phyloP scores from a whole-genome alignment of 2,113 vertebrate genomes.

The Hippoglossus stenolepis region DNA sequence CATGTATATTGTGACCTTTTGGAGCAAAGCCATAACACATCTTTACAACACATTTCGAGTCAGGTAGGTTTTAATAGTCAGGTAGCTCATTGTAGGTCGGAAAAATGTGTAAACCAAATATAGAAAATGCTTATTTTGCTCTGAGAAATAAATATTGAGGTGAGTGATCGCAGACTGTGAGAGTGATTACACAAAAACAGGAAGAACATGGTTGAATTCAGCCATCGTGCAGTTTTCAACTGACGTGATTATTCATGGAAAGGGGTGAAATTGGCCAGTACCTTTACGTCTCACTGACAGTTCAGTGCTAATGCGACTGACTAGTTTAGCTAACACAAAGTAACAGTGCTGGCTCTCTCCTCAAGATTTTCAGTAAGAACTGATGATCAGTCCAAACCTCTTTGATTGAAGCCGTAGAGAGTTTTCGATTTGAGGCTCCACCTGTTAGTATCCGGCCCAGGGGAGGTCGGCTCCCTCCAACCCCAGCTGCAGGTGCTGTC shows the following conservation, averaged over 20 bases:
- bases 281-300: not conserved
- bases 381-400: not conserved
- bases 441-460: conserved; percentile 22
- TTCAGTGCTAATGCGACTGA: not conserved
- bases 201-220: not conserved
- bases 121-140: too few species aligned
- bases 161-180: not conserved
- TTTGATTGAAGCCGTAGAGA: not conserved
- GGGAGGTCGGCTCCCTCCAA: conserved; percentile 25
- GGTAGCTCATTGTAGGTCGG: too few species aligned
- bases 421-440: conserved; percentile 1
- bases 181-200: not conserved
- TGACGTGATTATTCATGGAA: not conserved
- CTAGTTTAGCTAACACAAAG: not conserved
- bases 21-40: too few species aligned
- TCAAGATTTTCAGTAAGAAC: not conserved
- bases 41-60: too few species aligned
- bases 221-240: not conserved
- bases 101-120: too few species aligned
- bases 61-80: too few species aligned
- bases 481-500: conserved; percentile 30
- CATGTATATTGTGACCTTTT: too few species aligned
- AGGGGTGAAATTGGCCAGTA: too few species aligned
- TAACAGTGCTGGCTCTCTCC: not conserved
- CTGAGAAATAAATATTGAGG: too few species aligned